Conservation (phyloP, 2,113 vertebrate genomes). For the Sturnus vulgaris region DNA sequence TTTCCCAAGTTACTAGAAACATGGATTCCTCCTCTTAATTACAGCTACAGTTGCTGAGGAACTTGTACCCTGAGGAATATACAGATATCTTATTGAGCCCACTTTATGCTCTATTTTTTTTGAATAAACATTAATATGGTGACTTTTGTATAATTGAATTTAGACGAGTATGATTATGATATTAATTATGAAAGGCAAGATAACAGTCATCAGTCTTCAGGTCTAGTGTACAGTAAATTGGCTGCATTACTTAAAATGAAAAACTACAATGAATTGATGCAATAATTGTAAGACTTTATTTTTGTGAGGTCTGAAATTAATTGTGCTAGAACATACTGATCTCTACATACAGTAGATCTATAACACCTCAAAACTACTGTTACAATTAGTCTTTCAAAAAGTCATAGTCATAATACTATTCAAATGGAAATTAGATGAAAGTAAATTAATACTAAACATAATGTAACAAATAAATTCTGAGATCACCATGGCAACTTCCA, state of each 20-base stretch:
- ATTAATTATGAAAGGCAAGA: constrained; percentile 45
- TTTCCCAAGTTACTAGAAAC: background rate
- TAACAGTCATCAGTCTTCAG: constrained; percentile 38
- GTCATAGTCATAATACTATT: background rate
- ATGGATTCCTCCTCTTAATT: background rate
- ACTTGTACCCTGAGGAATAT: background rate
- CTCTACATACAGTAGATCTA: background rate
- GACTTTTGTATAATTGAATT: background rate
- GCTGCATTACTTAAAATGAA: background rate
- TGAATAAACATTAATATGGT: background rate
- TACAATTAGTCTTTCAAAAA: background rate
- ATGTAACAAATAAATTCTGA: background rate
- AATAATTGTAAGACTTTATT: background rate
- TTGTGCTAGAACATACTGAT: background rate
- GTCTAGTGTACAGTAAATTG: constrained; percentile 7
- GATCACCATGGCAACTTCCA: constrained; percentile 35
- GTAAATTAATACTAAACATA: constrained; percentile 27
- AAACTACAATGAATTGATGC: background rate
- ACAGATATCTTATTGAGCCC: background rate
- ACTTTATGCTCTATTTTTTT: background rate
- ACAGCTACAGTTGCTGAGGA: background rate
- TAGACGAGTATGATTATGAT: constrained; percentile 16
- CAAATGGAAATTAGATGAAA: constrained; percentile 46
- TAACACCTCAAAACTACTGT: background rate
- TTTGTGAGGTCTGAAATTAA: background rate